Conservation (phyloP, 2,797 vertebrate species). For the Liasis olivaceus region DNA sequence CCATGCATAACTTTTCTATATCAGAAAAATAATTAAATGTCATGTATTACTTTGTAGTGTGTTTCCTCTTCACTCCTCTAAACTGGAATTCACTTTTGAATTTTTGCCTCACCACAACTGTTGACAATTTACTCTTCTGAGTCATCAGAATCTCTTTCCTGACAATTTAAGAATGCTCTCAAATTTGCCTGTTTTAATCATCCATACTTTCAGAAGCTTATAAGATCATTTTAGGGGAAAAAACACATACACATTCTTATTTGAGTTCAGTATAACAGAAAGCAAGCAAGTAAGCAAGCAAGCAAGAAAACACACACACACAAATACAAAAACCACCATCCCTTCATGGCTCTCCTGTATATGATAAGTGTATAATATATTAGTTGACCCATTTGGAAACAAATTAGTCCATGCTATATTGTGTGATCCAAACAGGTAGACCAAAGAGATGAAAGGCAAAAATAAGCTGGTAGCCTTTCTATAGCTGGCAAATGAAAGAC, state of each 20-base stretch:
- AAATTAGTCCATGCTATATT: not conserved
- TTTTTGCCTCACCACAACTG: conserved; percentile 64
- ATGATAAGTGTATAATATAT: not conserved
- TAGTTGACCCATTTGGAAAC: not conserved
- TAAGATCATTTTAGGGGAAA: conserved; percentile 15
- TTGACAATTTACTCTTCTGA: conserved; percentile 66
- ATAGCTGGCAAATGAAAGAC: not conserved
- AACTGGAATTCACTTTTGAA: conserved; percentile 66
- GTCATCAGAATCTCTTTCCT: conserved; percentile 47
- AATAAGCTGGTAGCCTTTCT: not conserved
- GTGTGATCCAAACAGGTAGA: not conserved
- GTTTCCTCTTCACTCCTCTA: conserved; percentile 57
- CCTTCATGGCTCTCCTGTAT: not conserved
- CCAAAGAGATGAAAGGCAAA: not conserved
- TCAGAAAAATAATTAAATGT: conserved; percentile 73
- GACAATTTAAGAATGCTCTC: conserved; percentile 50
- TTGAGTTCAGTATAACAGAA: conserved; percentile 18
- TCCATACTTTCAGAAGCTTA: conserved; percentile 25
- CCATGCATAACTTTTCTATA: conserved; percentile 70
- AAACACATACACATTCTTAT: not conserved
- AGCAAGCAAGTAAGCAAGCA: not conserved
- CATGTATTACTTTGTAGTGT: conserved; percentile 71
- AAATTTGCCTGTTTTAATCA: conserved; percentile 61
- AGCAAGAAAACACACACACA: not conserved
- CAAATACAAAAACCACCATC: not conserved